Evolutionary conservation across 1,140 invertebrate genomes (phyloP).

Genomic region (Drosophila paulistorum): DNA sequence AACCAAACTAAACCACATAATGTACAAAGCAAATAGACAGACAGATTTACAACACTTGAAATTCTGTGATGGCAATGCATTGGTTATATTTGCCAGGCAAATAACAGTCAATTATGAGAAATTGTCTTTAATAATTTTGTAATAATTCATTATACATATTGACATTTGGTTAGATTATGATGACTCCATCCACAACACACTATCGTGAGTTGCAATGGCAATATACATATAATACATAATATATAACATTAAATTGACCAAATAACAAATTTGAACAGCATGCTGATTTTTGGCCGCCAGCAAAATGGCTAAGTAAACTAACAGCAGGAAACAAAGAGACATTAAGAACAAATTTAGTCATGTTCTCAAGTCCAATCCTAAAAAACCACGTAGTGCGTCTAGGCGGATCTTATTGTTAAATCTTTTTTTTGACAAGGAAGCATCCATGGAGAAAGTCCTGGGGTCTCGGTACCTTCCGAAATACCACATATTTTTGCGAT

Average conservation of each 20-base stretch:
- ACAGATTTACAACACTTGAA: conserved; percentile 24
- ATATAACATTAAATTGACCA: background rate
- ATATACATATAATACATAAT: background rate
- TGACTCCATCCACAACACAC: background rate
- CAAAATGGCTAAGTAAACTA: background rate
- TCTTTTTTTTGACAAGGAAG: no score
- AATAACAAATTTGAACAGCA: background rate
- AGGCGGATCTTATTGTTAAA: no score
- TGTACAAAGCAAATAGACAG: conserved; percentile 35
- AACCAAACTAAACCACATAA: conserved; percentile 25
- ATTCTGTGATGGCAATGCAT: conserved; percentile 12
- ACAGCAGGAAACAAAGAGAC: no score
- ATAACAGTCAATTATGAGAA: conserved; percentile 63
- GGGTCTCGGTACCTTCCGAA: no score
- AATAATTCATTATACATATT: conserved; percentile 48
- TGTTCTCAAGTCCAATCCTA: no score
- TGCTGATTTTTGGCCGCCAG: background rate
- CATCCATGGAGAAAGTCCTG: no score
- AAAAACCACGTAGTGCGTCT: no score
- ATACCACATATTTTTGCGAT: no score
- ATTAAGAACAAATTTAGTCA: no score
- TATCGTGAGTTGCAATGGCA: no score
- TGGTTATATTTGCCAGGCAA: conserved; percentile 50
- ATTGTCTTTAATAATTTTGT: conserved; percentile 57
- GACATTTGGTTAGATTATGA: conserved; percentile 38